phyloP scores from a whole-genome alignment of 2,113 vertebrate species.

The Gambusia holbrooki region DNA sequence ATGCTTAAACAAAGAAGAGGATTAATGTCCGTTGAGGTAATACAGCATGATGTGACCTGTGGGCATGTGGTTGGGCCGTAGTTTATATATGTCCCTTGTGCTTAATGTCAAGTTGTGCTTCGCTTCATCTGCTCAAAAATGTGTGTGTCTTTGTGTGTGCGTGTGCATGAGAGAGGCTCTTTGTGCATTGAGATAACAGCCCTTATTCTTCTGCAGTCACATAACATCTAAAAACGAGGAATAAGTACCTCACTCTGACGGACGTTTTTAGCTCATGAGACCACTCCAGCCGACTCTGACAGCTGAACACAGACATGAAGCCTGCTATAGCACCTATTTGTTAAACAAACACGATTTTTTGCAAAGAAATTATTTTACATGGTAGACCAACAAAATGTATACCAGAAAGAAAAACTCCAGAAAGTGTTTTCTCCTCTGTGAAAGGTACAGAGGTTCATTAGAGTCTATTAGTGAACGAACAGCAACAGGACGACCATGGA shows the following conservation, averaged over 20 bases:
- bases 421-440: too few species aligned
- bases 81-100: background rate
- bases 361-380: too few species aligned
- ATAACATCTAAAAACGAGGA: background rate
- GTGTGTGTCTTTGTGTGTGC: background rate
- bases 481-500: too few species aligned
- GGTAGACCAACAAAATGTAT: too few species aligned
- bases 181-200: conserved; percentile 44
- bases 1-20: conserved; percentile 16
- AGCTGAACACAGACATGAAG: too few species aligned
- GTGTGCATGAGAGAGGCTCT: conserved; percentile 6
- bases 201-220: conserved; percentile 10
- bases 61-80: background rate
- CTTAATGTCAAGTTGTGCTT: conserved; percentile 11
- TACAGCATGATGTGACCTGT: conserved; percentile 31
- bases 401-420: too few species aligned
- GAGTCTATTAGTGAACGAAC: too few species aligned
- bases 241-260: conserved; percentile 34
- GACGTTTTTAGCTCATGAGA: conserved; percentile 19
- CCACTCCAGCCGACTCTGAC: background rate
- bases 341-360: too few species aligned
- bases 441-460: too few species aligned
- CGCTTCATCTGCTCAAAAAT: background rate
- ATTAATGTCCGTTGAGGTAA: conserved; percentile 21
- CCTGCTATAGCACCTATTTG: too few species aligned